These are phyloP conservation scores for Bos javanicus DNA, from an alignment of 2,113 vertebrate genomes.

Conservation along the genomic window DNA sequence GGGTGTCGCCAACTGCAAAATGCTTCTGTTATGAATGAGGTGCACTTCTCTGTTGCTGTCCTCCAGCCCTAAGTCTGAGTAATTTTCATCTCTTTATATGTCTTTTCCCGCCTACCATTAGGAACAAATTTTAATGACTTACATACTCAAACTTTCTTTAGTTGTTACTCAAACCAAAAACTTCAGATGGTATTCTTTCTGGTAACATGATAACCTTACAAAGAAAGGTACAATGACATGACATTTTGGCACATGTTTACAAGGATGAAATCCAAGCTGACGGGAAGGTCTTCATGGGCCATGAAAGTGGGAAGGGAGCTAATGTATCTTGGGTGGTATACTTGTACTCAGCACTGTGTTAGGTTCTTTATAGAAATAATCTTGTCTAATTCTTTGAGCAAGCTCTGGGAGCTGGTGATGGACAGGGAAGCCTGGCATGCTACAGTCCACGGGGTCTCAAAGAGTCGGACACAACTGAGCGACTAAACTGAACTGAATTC, in stretches of 20 bases:
- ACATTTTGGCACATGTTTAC: slow-evolving; percentile 14
- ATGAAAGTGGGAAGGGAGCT: not conserved
- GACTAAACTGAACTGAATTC: not conserved
- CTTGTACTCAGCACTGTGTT: not conserved
- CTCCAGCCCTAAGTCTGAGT: slow-evolving; percentile 65
- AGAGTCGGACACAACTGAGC: not conserved
- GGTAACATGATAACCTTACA: slow-evolving; percentile 29
- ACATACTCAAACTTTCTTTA: slow-evolving; percentile 62
- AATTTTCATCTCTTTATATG: slow-evolving; percentile 65
- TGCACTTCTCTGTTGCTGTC: slow-evolving; percentile 52
- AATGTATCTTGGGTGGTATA: not conserved
- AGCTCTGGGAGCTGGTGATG: not conserved
- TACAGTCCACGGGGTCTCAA: not conserved
- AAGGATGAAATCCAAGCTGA: slow-evolving; percentile 12
- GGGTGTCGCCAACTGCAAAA: slow-evolving; percentile 69
- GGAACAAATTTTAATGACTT: slow-evolving; percentile 69
- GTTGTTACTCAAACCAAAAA: slow-evolving; percentile 55
- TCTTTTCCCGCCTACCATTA: slow-evolving; percentile 64
- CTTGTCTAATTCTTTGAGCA: not conserved
- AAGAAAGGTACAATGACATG: slow-evolving; percentile 18
- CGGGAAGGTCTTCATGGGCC: not conserved
- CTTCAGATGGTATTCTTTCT: slow-evolving; percentile 53
- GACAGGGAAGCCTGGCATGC: not conserved
- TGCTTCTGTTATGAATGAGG: slow-evolving; percentile 73
- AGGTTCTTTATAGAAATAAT: not conserved